Percentiles rank a stretch among this genome's conserved stretches.
phyloP scores from a whole-genome alignment of 2,113 vertebrate genomes.

The Gulo gulo region DNA sequence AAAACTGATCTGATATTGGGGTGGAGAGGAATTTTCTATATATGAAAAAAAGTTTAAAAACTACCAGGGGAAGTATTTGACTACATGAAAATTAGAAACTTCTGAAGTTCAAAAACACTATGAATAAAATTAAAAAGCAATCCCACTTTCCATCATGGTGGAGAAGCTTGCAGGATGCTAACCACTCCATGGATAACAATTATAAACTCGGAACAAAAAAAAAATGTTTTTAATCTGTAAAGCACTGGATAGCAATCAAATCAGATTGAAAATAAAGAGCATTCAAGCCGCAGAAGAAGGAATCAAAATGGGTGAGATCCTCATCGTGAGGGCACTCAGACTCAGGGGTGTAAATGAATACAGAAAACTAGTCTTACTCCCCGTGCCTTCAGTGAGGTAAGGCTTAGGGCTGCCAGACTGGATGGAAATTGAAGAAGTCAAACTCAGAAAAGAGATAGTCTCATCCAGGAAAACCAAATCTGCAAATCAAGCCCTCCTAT shows the following conservation, averaged over 20 bases:
- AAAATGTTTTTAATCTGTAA: neutral
- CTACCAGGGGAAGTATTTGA: neutral
- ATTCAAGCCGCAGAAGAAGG: neutral
- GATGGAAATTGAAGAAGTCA: neutral
- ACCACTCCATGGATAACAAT: neutral
- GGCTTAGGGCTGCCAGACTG: neutral
- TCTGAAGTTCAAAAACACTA: neutral
- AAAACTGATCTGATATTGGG: neutral
- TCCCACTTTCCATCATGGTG: neutral
- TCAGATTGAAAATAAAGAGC: neutral
- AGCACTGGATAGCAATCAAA: neutral
- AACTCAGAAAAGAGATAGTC: neutral
- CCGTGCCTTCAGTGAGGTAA: too few species aligned
- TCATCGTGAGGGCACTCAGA: neutral
- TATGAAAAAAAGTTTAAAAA: neutral
- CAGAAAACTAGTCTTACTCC: neutral
- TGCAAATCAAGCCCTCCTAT: neutral
- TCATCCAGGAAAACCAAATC: neutral
- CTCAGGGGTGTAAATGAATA: neutral
- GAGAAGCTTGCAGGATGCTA: neutral
- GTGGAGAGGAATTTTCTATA: neutral
- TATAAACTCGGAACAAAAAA: neutral
- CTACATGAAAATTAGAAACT: neutral
- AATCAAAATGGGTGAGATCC: neutral
- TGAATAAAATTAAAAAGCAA: neutral